Percentiles rank a stretch among this genome's conserved stretches.
phyloP scores from a whole-genome alignment of 2,888 invertebrate genomes.

The Lasioglossum calceatum region DNA sequence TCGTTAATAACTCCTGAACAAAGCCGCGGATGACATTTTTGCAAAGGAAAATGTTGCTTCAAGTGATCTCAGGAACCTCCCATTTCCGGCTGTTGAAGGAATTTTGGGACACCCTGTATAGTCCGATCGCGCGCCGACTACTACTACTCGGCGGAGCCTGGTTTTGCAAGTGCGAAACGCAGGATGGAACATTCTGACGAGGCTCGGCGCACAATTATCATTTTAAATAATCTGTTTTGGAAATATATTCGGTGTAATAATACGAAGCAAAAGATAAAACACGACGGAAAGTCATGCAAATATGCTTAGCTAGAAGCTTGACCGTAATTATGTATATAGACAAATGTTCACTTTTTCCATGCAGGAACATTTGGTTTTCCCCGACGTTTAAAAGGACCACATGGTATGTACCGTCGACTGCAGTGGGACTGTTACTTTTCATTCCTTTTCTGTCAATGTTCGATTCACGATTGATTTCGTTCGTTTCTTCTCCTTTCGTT shows the following conservation, averaged over 20 bases:
- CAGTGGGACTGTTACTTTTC: constrained; percentile 13
- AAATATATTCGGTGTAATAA: not conserved
- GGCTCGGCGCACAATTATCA: not conserved
- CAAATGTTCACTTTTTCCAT: constrained; percentile 34
- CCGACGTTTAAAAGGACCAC: constrained; percentile 39
- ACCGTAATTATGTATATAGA: not conserved
- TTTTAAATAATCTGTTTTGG: not conserved
- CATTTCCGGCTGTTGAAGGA: too few relatives aligned
- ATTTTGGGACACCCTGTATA: too few relatives aligned
- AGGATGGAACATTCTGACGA: not conserved
- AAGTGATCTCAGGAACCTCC: too few relatives aligned
- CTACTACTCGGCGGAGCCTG: not conserved
- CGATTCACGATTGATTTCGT: constrained; percentile 11
- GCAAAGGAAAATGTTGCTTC: too few relatives aligned
- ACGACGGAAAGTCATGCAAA: not conserved
- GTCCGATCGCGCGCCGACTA: not conserved
- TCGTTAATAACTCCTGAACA: too few relatives aligned
- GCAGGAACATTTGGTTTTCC: constrained; percentile 38
- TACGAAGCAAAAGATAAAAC: not conserved
- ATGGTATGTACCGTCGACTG: constrained; percentile 40
- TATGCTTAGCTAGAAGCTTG: not conserved
- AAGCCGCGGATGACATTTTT: too few relatives aligned
- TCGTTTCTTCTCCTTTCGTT: not conserved
- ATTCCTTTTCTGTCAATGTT: not conserved
- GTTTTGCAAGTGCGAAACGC: not conserved